Percentiles rank a stretch among this genome's conserved stretches.
These are phyloP conservation scores for Coreius guichenoti DNA, from an alignment of 2,797 vertebrate genomes.

Conservation along the genomic window DNA sequence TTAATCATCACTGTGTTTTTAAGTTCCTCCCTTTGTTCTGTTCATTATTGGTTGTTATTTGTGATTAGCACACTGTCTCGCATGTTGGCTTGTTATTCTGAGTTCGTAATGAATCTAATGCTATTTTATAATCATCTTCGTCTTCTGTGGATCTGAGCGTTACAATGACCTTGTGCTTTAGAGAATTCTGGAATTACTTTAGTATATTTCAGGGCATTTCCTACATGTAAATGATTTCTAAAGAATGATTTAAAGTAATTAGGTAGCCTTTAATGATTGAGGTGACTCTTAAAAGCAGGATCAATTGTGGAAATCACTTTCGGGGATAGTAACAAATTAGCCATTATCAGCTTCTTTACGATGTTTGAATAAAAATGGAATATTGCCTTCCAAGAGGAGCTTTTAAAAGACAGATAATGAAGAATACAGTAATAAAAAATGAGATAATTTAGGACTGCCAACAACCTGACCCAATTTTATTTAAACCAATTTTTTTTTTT, in stretches of 20 bases:
- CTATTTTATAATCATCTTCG: no score
- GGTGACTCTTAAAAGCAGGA: background rate
- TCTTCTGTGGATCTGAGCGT: no score
- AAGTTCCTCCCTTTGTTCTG: no score
- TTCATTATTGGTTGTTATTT: no score
- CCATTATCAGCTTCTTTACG: background rate
- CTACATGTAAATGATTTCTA: background rate
- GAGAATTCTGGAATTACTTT: background rate
- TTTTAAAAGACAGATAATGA: constrained; percentile 7
- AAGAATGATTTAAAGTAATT: constrained; percentile 10
- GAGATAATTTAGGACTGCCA: constrained; percentile 1
- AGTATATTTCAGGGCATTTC: background rate
- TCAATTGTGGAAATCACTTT: background rate
- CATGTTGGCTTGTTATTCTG: no score
- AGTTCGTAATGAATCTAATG: no score
- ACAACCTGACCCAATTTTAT: constrained; percentile 10
- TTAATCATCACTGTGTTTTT: no score
- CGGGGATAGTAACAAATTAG: constrained; percentile 3
- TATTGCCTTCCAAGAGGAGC: background rate
- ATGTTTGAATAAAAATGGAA: constrained; percentile 18
- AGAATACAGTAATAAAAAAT: background rate
- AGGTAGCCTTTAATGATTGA: background rate
- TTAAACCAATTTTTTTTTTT: constrained; percentile 6
- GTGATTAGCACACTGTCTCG: no score
- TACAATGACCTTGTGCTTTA: background rate